A percentile compares a stretch with the other conserved stretches of the same genome.
Conservation (phyloP, 2,797 vertebrate genomes). For the Manis pentadactyla region DNA sequence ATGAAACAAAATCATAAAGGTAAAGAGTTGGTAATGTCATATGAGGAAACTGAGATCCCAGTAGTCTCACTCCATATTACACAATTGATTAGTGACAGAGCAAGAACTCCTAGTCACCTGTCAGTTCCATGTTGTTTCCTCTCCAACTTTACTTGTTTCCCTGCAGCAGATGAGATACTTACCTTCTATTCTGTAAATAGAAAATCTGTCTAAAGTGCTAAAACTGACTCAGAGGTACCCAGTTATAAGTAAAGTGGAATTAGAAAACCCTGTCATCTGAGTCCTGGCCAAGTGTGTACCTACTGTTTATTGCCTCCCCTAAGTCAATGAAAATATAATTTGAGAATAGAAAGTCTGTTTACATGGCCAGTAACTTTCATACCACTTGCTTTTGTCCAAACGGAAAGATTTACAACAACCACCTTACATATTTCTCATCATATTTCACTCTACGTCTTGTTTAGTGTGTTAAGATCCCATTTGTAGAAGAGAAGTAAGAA, state of each 20-base stretch:
- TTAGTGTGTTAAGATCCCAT: neutral
- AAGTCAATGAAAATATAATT: slow-evolving; percentile 24
- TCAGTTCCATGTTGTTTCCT: neutral
- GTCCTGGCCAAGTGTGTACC: neutral
- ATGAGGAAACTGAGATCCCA: slow-evolving; percentile 45
- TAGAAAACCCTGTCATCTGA: slow-evolving; percentile 25
- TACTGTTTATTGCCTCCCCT: slow-evolving; percentile 24
- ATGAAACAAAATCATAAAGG: neutral
- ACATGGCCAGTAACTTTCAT: no score
- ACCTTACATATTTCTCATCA: slow-evolving; percentile 28
- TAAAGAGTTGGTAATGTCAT: slow-evolving; percentile 18
- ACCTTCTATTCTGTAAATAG: slow-evolving; percentile 3
- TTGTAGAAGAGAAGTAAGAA: slow-evolving; percentile 43
- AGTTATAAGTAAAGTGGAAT: neutral
- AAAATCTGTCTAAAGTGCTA: slow-evolving; percentile 24
- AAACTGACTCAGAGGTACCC: neutral
- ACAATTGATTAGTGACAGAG: slow-evolving; percentile 12
- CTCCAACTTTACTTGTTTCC: slow-evolving; percentile 17
- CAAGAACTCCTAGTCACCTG: slow-evolving; percentile 18
- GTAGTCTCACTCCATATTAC: neutral
- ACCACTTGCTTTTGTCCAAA: no score
- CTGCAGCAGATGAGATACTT: slow-evolving; percentile 24
- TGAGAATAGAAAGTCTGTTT: neutral
- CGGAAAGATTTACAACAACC: neutral
- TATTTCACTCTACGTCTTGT: slow-evolving; percentile 26